Evolutionary conservation across 2,797 vertebrate genomes (phyloP).

Genomic region (Crax fasciolata): DNA sequence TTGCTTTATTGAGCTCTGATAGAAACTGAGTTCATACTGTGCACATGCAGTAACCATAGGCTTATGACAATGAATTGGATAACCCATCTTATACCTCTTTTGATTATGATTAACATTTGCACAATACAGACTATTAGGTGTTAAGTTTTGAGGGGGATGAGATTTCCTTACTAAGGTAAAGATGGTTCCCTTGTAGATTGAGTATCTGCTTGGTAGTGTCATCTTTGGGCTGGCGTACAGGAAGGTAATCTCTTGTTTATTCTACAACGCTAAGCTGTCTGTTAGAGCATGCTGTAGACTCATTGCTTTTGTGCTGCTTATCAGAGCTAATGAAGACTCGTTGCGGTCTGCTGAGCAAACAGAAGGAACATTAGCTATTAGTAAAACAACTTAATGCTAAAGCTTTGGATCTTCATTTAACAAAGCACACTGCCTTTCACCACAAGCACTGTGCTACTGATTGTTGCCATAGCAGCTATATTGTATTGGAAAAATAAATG

Average conservation of each 20-base stretch:
- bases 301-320: neutral
- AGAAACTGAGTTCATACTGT: neutral
- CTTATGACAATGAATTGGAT: neutral
- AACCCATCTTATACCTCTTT: neutral
- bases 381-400: neutral
- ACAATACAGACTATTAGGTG: neutral
- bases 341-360: neutral
- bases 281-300: neutral
- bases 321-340: neutral
- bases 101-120: neutral
- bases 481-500: neutral
- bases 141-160: neutral
- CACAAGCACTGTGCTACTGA: neutral
- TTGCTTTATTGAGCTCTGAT: neutral
- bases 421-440: slow-evolving; percentile 1
- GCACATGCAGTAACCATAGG: neutral
- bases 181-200: neutral
- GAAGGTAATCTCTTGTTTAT: neutral
- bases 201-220: neutral
- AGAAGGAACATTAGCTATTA: neutral
- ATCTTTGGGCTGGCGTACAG: neutral
- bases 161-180: neutral
- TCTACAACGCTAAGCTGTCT: neutral
- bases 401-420: slow-evolving; percentile 2
- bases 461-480: slow-evolving; percentile 26